A percentile compares a stretch with the other conserved stretches of the same genome.
phyloP scores from a whole-genome alignment of 2,797 vertebrate genomes.

The Varecia variegata region DNA sequence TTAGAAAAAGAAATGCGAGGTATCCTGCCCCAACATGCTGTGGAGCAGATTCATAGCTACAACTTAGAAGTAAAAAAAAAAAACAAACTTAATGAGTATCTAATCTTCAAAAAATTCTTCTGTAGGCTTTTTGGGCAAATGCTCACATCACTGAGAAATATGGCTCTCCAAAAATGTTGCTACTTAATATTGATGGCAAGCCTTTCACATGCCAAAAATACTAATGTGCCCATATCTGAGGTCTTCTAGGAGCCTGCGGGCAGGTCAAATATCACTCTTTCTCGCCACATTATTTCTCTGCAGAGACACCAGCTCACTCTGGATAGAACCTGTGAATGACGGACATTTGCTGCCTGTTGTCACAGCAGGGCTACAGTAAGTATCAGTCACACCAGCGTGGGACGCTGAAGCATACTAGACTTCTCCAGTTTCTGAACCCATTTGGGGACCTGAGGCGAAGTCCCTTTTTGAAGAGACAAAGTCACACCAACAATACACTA shows the following conservation, averaged over 20 bases:
- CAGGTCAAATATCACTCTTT: background rate
- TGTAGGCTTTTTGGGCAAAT: background rate
- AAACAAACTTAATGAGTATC: background rate
- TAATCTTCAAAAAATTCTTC: background rate
- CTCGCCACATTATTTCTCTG: rapidly evolving
- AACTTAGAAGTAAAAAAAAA: background rate
- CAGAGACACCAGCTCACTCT: background rate
- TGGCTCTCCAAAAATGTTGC: too few relatives aligned
- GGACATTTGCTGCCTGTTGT: too few relatives aligned
- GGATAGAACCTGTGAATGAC: background rate
- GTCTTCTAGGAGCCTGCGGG: background rate
- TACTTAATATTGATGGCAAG: background rate
- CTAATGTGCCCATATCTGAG: too few relatives aligned
- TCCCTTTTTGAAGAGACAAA: background rate
- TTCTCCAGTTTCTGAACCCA: background rate
- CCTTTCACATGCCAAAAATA: background rate
- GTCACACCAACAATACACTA: too few relatives aligned
- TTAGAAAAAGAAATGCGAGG: background rate
- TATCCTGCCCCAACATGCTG: background rate
- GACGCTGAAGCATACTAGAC: rapidly evolving
- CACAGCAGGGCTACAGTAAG: background rate
- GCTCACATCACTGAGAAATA: background rate
- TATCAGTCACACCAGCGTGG: background rate
- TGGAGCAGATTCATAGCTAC: background rate
- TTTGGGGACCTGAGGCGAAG: background rate